Evolutionary conservation across 2,797 vertebrate species (phyloP).

Genomic region (Danionella dracula): DNA sequence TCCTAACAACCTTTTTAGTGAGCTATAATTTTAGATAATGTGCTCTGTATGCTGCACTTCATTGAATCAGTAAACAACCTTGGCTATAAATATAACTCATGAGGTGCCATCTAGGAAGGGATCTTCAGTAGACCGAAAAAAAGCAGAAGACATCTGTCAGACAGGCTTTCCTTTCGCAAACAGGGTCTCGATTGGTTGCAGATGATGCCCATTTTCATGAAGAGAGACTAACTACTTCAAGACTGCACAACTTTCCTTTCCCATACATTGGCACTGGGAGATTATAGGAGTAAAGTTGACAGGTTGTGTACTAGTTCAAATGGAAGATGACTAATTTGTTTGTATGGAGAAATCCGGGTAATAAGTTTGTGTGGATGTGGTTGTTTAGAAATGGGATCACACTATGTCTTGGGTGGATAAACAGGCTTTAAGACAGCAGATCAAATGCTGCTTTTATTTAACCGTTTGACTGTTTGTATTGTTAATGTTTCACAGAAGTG

Average conservation of each 20-base stretch:
- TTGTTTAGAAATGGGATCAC: not conserved
- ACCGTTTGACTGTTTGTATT: constrained; percentile 17
- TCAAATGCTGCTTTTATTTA: constrained; percentile 12
- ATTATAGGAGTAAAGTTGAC: constrained; percentile 51
- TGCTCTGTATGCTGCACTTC: not conserved
- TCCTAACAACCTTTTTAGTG: no score
- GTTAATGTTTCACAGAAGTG: not conserved
- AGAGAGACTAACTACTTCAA: constrained; percentile 65
- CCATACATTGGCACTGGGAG: constrained; percentile 53
- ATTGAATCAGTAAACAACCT: constrained; percentile 53
- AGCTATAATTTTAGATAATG: no score
- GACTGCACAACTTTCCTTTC: constrained; percentile 62
- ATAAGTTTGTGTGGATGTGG: constrained; percentile 20
- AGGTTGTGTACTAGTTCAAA: constrained; percentile 36
- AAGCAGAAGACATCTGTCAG: constrained; percentile 73
- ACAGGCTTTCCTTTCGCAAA: constrained; percentile 71
- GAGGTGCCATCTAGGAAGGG: constrained; percentile 70
- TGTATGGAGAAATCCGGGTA: not conserved
- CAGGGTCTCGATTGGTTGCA: constrained; percentile 72
- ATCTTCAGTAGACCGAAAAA: constrained; percentile 61
- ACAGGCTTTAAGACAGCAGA: constrained; percentile 2
- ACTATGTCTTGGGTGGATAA: not conserved
- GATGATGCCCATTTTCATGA: constrained; percentile 73
- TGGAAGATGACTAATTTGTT: constrained; percentile 29
- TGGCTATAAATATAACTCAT: constrained; percentile 63